Percentiles rank a stretch among this genome's conserved stretches.
These are phyloP conservation scores for Escarpia spicata DNA, from an alignment of 2,888 invertebrate genomes.

Conservation along the genomic window DNA sequence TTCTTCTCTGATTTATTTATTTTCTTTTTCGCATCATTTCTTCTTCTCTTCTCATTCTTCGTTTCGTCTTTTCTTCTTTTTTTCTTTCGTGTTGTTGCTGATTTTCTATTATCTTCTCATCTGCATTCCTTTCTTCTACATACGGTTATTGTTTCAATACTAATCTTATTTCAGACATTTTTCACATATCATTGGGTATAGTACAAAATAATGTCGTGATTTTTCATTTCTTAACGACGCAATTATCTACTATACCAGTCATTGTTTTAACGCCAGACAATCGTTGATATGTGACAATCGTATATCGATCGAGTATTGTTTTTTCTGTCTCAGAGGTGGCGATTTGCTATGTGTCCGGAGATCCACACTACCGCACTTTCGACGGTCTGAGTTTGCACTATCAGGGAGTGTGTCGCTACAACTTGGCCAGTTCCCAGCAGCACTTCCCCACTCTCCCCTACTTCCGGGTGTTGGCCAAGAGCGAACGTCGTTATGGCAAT, in stretches of 20 bases:
- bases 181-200: no score
- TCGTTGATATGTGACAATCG: neutral
- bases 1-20: no score
- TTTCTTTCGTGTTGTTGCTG: no score
- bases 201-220: no score
- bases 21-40: no score
- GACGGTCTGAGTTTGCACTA: conserved; percentile 22
- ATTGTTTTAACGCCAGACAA: neutral
- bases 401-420: conserved; percentile 23
- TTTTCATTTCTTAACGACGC: neutral
- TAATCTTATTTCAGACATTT: no score
- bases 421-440: conserved; percentile 13
- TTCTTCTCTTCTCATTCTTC: no score
- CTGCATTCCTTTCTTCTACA: no score
- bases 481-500: conserved; percentile 17
- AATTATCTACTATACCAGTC: neutral
- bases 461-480: neutral
- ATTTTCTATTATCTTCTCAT: no score
- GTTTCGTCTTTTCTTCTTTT: no score
- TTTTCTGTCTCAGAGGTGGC: conserved; percentile 7
- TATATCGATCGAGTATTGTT: neutral
- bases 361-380: conserved; percentile 22
- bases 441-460: neutral
- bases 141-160: no score
- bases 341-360: conserved; percentile 25